These are phyloP conservation scores for Pongo abelii DNA, from an alignment of 2,113 vertebrate genomes.

Conservation along the genomic window DNA sequence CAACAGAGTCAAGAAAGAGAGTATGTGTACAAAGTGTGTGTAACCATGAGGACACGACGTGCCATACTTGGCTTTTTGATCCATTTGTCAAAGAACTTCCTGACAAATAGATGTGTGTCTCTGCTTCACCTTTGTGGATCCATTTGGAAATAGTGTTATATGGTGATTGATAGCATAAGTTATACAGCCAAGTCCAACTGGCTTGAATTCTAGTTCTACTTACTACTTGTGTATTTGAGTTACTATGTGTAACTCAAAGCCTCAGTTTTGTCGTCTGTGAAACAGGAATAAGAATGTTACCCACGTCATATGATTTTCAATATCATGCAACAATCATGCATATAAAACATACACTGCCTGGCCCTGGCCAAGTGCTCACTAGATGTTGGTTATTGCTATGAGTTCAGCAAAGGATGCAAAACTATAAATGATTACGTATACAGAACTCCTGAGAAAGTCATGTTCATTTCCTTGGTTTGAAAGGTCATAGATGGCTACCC, in stretches of 20 bases:
- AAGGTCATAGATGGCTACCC: not conserved
- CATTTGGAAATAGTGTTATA: not conserved
- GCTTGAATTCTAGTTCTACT: not conserved
- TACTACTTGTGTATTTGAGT: not conserved
- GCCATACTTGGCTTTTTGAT: not conserved
- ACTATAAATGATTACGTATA: not conserved
- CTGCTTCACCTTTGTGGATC: not conserved
- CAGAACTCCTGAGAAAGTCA: not conserved
- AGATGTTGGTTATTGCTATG: not conserved
- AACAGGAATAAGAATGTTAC: not conserved
- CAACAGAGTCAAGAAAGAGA: not conserved
- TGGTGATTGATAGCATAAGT: accelerated
- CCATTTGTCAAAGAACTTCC: not conserved
- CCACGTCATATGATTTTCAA: not conserved
- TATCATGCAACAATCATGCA: not conserved
- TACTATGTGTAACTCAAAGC: not conserved
- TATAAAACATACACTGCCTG: not conserved
- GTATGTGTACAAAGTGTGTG: not conserved
- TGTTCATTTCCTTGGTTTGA: not conserved
- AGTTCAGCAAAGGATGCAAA: not conserved
- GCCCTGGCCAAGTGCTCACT: not conserved
- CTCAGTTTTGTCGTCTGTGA: not conserved
- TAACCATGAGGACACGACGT: not conserved
- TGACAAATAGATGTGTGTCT: not conserved
- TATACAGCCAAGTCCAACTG: not conserved